Conservation (phyloP, 2,888 invertebrate genomes). For the Leptinotarsa peninsularis region DNA sequence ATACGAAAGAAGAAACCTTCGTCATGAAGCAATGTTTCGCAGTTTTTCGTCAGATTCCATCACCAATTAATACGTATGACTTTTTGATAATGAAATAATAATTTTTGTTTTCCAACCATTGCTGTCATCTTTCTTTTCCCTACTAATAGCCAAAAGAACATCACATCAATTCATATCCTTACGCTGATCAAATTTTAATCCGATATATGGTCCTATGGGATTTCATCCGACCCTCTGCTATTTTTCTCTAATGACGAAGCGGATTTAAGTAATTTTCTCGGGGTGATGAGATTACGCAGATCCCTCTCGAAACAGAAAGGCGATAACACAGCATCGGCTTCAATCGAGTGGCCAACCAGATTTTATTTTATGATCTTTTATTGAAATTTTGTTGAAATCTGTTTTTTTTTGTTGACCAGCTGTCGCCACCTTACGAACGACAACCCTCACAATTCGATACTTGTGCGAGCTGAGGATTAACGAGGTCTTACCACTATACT, state of each 20-base stretch:
- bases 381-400: too few relatives aligned
- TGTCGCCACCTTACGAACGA: too few relatives aligned
- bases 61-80: too few relatives aligned
- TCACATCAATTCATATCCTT: conserved; percentile 31
- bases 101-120: neutral
- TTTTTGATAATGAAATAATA: neutral
- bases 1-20: too few relatives aligned
- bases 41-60: too few relatives aligned
- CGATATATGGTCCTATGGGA: conserved; percentile 38
- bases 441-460: too few relatives aligned
- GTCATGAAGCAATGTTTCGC: too few relatives aligned
- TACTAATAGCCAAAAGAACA: conserved; percentile 12
- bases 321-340: conserved; percentile 19
- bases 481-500: too few relatives aligned
- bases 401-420: too few relatives aligned
- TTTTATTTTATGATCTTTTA: too few relatives aligned
- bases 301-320: conserved; percentile 24
- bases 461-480: too few relatives aligned
- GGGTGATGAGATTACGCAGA: conserved; percentile 42
- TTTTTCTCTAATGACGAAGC: conserved; percentile 47
- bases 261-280: conserved; percentile 46
- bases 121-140: neutral
- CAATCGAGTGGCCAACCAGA: neutral
- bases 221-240: conserved; percentile 34
- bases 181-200: conserved; percentile 38